phyloP scores from a whole-genome alignment of 2,797 vertebrate genomes.

The Carcharodon carcharias region DNA sequence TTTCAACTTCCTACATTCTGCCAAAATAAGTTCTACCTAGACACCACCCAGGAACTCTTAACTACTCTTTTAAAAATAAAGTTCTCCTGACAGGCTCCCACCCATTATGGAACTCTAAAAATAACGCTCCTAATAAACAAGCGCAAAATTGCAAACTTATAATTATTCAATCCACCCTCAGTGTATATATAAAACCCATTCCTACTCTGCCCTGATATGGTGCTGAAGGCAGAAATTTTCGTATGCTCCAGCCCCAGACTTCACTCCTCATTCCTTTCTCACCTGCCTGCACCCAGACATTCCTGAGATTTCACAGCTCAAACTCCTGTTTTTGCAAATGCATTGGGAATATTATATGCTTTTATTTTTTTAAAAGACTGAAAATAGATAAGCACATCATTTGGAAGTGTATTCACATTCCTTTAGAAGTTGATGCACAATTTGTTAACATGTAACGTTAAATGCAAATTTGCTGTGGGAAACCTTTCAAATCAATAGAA shows the following conservation, averaged over 20 bases:
- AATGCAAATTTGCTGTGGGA: not conserved
- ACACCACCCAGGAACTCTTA: too few relatives aligned
- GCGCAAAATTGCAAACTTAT: not conserved
- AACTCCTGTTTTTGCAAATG: not conserved
- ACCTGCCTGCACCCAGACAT: not conserved
- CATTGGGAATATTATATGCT: not conserved
- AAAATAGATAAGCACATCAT: not conserved
- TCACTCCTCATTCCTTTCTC: not conserved
- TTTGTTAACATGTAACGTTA: not conserved
- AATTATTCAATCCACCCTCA: not conserved
- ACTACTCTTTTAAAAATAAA: not conserved
- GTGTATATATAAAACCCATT: not conserved
- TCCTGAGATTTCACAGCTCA: not conserved
- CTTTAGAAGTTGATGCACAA: not conserved
- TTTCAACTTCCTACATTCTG: not conserved
- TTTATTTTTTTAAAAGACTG: too few relatives aligned
- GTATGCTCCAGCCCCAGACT: not conserved
- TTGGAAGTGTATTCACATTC: not conserved
- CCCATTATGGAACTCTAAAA: not conserved
- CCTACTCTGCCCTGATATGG: not conserved
- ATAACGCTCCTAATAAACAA: not conserved
- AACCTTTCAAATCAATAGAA: not conserved
- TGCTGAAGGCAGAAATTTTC: too few relatives aligned
- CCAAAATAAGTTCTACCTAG: too few relatives aligned
- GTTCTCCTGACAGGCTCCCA: not conserved